phyloP scores from a whole-genome alignment of 2,797 vertebrate species.

The Phoeniculus purpureus region DNA sequence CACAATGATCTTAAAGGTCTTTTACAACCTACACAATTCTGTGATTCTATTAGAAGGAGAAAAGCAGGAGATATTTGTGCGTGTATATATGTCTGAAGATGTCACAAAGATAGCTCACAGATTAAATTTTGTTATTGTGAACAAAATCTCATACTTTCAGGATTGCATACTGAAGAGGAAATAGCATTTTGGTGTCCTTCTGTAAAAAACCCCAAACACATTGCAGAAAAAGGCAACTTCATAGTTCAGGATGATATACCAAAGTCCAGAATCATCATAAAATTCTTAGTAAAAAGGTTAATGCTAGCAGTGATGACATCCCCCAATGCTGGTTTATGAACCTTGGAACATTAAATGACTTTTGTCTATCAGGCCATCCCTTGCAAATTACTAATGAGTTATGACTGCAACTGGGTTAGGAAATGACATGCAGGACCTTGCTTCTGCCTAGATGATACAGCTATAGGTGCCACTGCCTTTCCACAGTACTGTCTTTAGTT shows the following conservation, averaged over 20 bases:
- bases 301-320: conserved; percentile 23
- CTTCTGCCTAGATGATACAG: background rate
- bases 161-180: background rate
- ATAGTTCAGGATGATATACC: background rate
- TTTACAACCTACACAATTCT: no score
- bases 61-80: background rate
- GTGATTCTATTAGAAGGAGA: background rate
- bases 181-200: background rate
- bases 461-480: background rate
- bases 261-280: background rate
- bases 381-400: conserved; percentile 43
- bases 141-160: background rate
- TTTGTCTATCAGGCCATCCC: background rate
- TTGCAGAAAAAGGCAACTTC: background rate
- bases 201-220: background rate
- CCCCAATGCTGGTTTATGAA: background rate
- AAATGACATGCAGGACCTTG: background rate
- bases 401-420: conserved; percentile 1
- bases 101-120: background rate
- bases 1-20: no score
- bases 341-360: conserved; percentile 21
- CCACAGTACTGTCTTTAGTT: background rate
- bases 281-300: background rate
- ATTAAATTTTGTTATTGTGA: background rate
- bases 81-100: background rate